Evolutionary conservation across 2,797 vertebrate genomes (phyloP), one percentile per base, ranked within the genome.

Genomic region (Danio aesculapii): DNA sequence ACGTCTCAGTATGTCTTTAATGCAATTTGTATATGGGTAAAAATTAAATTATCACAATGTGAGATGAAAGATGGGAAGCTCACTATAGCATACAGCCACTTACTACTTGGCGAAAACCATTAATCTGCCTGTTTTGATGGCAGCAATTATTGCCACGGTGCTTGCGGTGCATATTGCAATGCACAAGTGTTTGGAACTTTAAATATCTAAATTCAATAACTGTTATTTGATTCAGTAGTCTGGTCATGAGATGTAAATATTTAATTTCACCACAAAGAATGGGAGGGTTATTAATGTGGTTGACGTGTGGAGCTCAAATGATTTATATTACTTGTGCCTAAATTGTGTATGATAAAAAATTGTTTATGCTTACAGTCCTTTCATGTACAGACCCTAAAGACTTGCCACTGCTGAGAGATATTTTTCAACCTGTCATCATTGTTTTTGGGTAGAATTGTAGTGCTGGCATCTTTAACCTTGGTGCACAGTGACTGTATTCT

Each of bases 301-400:
- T 88, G 89, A 87, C 90, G 87, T 75, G 47, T 67, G 30, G 78
- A 80, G 83, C 84, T 64, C 50, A 50, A 70, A 64, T 92, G 88
- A 92, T 91, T 92, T 87, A 92, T 91, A 73, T 79, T 39, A 71
- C 66, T 68, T 70, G 50, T 74, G 73, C 71, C 67, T 88, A 90
- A 91, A 92, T 90, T 91, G 89, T 83, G 81, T 84, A 88, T 89
- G 86, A 92, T 91, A 89, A 89, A 90, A 90, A 85, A 87, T 87
- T 86, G 84, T 91, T 90, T 89, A 90, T 85, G 84, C 84, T 86
- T 83, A 81, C 79, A 84, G 78, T 85, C 61, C 9, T 53, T 62
- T 79, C 86, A 79, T 73, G 52, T 79, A 75, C 81, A 84, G 76
- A 55, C 81, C 86, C 83, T 62, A 44, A 86, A 87, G 83, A 84